Evolutionary conservation across 2,888 invertebrate genomes (phyloP), one percentile per base, ranked within the genome.

Genomic region (Pardosa pseudoannulata): DNA sequence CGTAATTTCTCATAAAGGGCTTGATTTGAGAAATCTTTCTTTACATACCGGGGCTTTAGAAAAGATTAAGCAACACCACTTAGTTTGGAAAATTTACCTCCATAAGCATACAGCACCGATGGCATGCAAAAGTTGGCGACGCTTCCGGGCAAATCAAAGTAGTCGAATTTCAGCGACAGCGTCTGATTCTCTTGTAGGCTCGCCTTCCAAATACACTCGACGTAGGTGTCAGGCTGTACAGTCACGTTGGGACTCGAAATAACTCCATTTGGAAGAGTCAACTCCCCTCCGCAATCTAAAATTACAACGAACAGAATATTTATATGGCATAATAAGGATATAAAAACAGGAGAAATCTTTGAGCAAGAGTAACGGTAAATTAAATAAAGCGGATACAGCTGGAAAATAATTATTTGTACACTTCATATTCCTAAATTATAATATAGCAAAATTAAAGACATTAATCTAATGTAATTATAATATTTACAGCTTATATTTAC

Each of bases 141-240:
- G 16, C 29, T 5, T 13, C 87, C 78, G 0, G 89, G 78, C n/a
- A 91, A 88, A 73, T 91, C 91, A 46, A 91, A 78, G 28, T 86
- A 68, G 19, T 79, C 74, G 72, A 93, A 90, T 1, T 89, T 90
- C 19, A 92, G 83, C 0, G 90, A 90, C 29, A 93, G 88, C 19
- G 92, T 91, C 87, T 90, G 91, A 71, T 90, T 91, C 79, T 89
- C 36, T 7, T 78, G 86, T 29, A 90, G 89, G 28, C 90, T 90
- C 46, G 91, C 89, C 0, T 90, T 90, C 93, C 86, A 86, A 9
- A 29, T 62, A 13, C 86, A 86, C 16, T 79, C 79, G 11, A 79
- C 16, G 11, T 7, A 46, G 1, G 41, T 32, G 16, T 73, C 23
- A 16, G 31, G 23, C 9, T 46, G 11, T 6, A 64, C 31, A 0